A percentile compares a stretch with the other conserved stretches of the same genome.
Evolutionary conservation across 2,113 vertebrate genomes (phyloP).

Genomic region (Equus quagga): DNA sequence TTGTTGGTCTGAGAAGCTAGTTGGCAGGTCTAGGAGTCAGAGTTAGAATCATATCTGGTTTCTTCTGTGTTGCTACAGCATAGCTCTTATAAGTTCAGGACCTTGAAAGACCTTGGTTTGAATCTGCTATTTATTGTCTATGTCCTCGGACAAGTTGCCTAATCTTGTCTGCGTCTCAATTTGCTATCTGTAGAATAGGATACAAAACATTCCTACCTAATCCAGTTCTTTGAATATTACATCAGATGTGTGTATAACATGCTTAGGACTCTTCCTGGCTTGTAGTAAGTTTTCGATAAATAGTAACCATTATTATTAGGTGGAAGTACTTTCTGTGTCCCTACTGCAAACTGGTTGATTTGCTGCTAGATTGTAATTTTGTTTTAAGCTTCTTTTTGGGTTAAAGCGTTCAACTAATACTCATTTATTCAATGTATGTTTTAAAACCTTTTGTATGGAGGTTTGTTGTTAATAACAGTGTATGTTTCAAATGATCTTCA

Average conservation of each 20-base stretch:
- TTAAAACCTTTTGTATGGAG: neutral
- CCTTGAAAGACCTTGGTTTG: neutral
- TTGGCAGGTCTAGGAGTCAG: neutral
- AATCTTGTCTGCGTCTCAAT: conserved; percentile 16
- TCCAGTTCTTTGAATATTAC: conserved; percentile 33
- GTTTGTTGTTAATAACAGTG: neutral
- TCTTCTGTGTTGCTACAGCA: neutral
- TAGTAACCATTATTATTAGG: neutral
- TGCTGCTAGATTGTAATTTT: neutral
- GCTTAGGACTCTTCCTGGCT: neutral
- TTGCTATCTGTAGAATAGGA: neutral
- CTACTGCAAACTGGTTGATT: conserved; percentile 29
- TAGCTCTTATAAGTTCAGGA: neutral
- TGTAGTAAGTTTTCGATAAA: neutral
- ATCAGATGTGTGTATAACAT: conserved; percentile 5
- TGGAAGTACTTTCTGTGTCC: neutral
- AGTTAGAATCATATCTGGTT: neutral
- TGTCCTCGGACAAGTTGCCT: conserved; percentile 29
- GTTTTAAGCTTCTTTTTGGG: conserved; percentile 5
- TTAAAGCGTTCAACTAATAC: neutral
- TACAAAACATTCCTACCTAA: neutral
- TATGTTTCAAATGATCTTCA: conserved; percentile 45
- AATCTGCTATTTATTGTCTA: neutral
- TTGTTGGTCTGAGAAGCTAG: neutral
- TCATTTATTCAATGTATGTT: conserved; percentile 8